Percentiles rank a stretch among this genome's conserved stretches.
These are phyloP conservation scores for Spialia ferax DNA, from an alignment of 2,888 invertebrate genomes.

Conservation along the genomic window DNA sequence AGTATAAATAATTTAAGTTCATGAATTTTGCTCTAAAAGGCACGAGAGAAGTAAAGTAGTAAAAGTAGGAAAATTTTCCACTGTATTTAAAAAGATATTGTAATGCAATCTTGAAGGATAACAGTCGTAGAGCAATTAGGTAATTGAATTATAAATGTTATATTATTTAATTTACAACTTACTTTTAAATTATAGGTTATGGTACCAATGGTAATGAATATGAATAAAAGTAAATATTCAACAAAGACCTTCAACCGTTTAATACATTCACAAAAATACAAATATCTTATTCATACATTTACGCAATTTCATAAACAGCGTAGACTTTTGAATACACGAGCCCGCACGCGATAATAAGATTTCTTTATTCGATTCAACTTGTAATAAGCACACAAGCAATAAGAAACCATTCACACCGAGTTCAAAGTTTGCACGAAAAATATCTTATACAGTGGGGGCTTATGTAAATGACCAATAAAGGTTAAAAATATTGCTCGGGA, in stretches of 20 bases:
- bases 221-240: neutral
- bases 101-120: too few relatives aligned
- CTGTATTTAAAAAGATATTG: neutral
- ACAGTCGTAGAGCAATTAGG: too few relatives aligned
- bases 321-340: neutral
- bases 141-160: too few relatives aligned
- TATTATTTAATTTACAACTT: too few relatives aligned
- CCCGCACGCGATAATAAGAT: conserved; percentile 15
- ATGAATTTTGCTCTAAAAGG: neutral
- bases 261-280: neutral
- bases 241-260: neutral
- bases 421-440: conserved; percentile 60
- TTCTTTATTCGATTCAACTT: conserved; percentile 28
- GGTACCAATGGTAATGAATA: too few relatives aligned
- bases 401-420: conserved; percentile 43
- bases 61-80: too few relatives aligned
- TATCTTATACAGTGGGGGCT: conserved; percentile 63
- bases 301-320: neutral
- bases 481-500: conserved; percentile 74
- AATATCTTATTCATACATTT: neutral
- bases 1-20: neutral
- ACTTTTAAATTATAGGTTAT: too few relatives aligned
- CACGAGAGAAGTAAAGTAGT: neutral
- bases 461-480: conserved; percentile 78
- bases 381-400: conserved; percentile 41